Evolutionary conservation across 2,888 invertebrate genomes (phyloP).

Genomic region (Agrochola lychnidis): DNA sequence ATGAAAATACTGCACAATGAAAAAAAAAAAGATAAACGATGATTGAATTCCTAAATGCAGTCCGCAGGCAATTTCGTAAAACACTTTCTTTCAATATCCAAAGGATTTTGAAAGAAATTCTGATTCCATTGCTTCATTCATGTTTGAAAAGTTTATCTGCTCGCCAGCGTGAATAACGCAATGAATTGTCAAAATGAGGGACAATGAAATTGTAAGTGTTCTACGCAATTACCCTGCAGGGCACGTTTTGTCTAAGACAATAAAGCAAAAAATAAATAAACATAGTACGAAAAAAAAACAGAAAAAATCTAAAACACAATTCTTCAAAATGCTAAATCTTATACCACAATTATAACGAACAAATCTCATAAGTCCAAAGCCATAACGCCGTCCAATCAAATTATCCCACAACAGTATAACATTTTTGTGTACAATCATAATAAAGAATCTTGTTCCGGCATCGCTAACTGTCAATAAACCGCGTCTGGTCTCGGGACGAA

Average conservation of each 20-base stretch:
- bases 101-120: not conserved
- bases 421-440: slow-evolving; percentile 71
- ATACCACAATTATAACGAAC: slow-evolving; percentile 53
- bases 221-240: not conserved
- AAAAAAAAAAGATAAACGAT: slow-evolving; percentile 2
- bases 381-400: slow-evolving; percentile 63
- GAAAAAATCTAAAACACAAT: slow-evolving; percentile 31
- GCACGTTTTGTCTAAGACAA: not conserved
- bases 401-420: slow-evolving; percentile 51
- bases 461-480: slow-evolving; percentile 66
- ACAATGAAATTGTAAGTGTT: not conserved
- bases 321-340: slow-evolving; percentile 26
- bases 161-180: not conserved
- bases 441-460: slow-evolving; percentile 68
- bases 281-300: not conserved
- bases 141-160: not conserved
- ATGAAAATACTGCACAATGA: too few relatives aligned
- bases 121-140: not conserved
- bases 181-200: not conserved
- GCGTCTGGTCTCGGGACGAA: slow-evolving; percentile 50
- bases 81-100: not conserved
- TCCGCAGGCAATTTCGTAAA: not conserved
- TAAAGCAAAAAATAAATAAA: not conserved
- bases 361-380: slow-evolving; percentile 41
- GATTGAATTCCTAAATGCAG: not conserved